These are phyloP conservation scores for Lepidurus arcticus DNA, from an alignment of 1,140 invertebrate species.

Conservation along the genomic window DNA sequence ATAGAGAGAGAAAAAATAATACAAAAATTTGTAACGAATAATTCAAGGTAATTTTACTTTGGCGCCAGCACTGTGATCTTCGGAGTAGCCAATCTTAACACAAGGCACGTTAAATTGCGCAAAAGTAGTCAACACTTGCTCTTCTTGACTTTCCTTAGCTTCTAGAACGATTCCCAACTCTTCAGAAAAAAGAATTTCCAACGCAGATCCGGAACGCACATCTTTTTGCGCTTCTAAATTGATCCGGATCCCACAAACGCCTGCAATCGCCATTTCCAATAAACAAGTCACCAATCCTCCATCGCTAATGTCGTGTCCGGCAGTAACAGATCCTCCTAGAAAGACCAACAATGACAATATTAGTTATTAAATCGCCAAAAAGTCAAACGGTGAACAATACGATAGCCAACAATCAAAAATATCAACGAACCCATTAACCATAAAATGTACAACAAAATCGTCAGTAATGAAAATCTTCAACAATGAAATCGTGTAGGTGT, in stretches of 20 bases:
- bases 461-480: no score
- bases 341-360: not conserved
- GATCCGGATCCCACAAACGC: slow-evolving; percentile 60
- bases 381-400: not conserved
- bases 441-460: no score
- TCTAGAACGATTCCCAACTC: slow-evolving; percentile 91
- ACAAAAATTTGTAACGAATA: not conserved
- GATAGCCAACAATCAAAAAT: not conserved
- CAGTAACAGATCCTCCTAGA: slow-evolving; percentile 61
- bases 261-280: slow-evolving; percentile 90
- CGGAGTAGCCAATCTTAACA: slow-evolving; percentile 63
- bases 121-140: slow-evolving; percentile 58
- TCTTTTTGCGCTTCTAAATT: slow-evolving; percentile 53
- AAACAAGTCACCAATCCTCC: slow-evolving; percentile 85
- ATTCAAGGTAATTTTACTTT: slow-evolving; percentile 42
- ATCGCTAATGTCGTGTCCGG: slow-evolving; percentile 97
- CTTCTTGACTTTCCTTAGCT: slow-evolving; percentile 53
- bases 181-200: slow-evolving; percentile 78
- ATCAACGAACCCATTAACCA: no score
- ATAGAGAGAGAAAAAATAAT: not conserved
- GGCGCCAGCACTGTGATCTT: slow-evolving; percentile 60
- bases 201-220: slow-evolving; percentile 44
- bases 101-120: slow-evolving; percentile 56
- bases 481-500: no score
- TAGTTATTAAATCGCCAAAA: slow-evolving; percentile 11